These are phyloP conservation scores for Erythrocebus patas DNA, from an alignment of 2,113 vertebrate species.

Conservation along the genomic window DNA sequence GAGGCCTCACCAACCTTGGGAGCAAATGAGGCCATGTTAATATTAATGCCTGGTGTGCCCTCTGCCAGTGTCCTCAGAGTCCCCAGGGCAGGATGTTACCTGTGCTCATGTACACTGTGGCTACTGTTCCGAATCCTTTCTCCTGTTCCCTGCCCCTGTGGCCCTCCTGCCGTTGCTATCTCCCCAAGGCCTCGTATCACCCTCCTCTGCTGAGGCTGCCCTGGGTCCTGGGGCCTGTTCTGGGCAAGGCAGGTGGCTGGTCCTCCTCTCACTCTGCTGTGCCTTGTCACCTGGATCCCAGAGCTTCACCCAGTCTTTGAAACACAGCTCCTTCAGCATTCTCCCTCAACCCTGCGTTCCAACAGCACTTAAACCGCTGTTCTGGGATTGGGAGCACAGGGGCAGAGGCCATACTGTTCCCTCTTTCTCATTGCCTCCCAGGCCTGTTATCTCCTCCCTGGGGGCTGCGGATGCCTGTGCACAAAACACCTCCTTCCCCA, in stretches of 20 bases:
- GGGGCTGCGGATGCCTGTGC: no score
- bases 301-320: neutral
- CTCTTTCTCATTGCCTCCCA: neutral
- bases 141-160: neutral
- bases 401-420: neutral
- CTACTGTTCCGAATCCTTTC: neutral
- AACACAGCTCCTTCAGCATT: neutral
- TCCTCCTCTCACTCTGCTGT: neutral
- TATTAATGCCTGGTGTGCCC: neutral
- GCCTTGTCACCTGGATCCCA: neutral
- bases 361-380: neutral
- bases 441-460: neutral
- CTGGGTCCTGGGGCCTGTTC: neutral
- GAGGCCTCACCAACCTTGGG: neutral
- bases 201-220: neutral
- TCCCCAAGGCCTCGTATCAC: neutral
- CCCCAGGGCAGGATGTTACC: neutral
- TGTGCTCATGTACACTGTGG: neutral
- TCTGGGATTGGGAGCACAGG: neutral
- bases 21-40: neutral
- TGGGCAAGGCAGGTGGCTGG: neutral
- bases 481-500: neutral
- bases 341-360: neutral
- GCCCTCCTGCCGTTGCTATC: neutral
- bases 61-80: neutral